Evolutionary conservation across 1,140 invertebrate genomes (phyloP), one percentile per base, ranked within the genome.

Genomic region (Muscidifurax raptorellus): DNA sequence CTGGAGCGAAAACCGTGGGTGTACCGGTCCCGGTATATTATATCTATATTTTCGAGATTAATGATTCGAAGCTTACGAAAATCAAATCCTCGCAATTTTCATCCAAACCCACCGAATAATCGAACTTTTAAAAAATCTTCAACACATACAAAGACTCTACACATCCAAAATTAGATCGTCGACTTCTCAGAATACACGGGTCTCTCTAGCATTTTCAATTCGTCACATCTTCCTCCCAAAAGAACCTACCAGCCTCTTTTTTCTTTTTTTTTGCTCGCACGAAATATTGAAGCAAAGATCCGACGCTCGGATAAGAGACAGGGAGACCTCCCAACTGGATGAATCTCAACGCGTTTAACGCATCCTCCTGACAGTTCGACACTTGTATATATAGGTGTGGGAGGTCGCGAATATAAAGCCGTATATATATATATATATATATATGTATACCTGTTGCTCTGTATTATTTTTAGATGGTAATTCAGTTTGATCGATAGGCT

Each of bases 281-380:
- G 15, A n/a, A n/a, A 59, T 59, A 3, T 1, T 4, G 4, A 6
- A 59, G 52, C 22, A 28, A 3, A 71, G 71, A 75, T 82, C 71
- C 71, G 6, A 18, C 15, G 30, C 13, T 32, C 2, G 72, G 74
- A 83, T 83, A 83, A 76, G 0, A 59, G 5, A 32, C 32, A 6
- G 0, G 27, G 30, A 7, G 52, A 59, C 52, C 52, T 59, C 52
- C 52, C 52, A 59, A 22, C n/a, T 7, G 15, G 5, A n/a, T 27
- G 9, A 69, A 28, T 28, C 28, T 28, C 13, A 0, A 1, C 22
- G 28, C 32, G 36, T 82, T 75, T 76, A 82, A 82, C 69, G 69
- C 12, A 30, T n/a, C 36, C 47, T n/a, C 36, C 47, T 15, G 80
- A 74, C 81, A 77, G 74, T 30, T 83, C 75, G 66, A 83, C 82